Percentiles rank a stretch among this genome's conserved stretches.
These are phyloP conservation scores for Cataglyphis hispanica DNA, from an alignment of 1,140 invertebrate genomes.

Conservation along the genomic window DNA sequence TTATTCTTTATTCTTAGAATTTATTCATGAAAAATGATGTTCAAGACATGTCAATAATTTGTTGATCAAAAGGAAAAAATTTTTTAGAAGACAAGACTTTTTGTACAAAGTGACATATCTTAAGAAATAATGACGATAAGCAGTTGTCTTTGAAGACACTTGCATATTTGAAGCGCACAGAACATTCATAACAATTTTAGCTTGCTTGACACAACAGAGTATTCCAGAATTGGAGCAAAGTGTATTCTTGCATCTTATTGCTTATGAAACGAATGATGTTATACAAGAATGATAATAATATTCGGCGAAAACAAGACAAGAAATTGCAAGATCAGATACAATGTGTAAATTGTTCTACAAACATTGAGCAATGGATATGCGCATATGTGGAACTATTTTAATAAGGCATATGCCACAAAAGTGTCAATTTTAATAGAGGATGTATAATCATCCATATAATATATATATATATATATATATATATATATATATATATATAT, in stretches of 20 bases:
- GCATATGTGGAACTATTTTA: constrained; percentile 64
- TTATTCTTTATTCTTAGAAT: constrained; percentile 20
- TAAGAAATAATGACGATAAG: constrained; percentile 54
- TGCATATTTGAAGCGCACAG: constrained; percentile 70
- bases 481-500: constrained; percentile 20
- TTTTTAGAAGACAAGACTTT: constrained; percentile 59
- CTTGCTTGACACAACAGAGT: not conserved
- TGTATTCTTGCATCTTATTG: constrained; percentile 25
- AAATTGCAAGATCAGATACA: not conserved
- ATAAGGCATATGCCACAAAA: constrained; percentile 62
- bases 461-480: constrained; percentile 44
- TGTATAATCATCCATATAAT: constrained; percentile 50
- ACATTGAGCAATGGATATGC: constrained; percentile 5
- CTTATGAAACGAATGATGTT: not conserved
- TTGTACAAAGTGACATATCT: constrained; percentile 71
- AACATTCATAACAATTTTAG: constrained; percentile 22
- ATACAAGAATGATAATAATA: not conserved
- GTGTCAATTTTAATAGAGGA: constrained; percentile 73
- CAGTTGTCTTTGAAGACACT: constrained; percentile 39
- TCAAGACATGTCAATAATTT: constrained; percentile 58
- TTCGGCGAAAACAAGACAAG: not conserved
- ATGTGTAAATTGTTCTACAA: constrained; percentile 44
- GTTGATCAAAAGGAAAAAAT: constrained; percentile 22
- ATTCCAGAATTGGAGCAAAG: constrained; percentile 25
- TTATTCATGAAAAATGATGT: constrained; percentile 37